Evolutionary conservation across 2,113 vertebrate species (phyloP).

Genomic region (Mastomys coucha): DNA sequence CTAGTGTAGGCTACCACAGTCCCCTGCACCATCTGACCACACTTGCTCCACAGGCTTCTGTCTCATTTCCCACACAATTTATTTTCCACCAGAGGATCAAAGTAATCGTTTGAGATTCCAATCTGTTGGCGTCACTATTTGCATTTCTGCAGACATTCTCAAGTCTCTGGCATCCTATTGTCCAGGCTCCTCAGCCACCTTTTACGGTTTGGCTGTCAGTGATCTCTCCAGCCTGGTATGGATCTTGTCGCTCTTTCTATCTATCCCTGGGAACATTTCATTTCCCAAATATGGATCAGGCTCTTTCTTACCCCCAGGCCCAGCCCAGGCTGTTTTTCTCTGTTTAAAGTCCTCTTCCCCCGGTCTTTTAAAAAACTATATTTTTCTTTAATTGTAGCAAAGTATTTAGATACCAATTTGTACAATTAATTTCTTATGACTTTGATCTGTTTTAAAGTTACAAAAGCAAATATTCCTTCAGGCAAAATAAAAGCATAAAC

Average conservation of each 20-base stretch:
- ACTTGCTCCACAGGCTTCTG: background rate
- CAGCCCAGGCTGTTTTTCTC: background rate
- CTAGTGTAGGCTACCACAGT: background rate
- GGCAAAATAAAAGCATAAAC: background rate
- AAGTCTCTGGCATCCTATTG: background rate
- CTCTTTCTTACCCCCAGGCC: background rate
- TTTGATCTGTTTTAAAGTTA: background rate
- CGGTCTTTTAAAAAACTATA: background rate
- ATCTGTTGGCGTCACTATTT: conserved; percentile 6
- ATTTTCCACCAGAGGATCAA: conserved; percentile 31
- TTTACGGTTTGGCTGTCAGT: background rate
- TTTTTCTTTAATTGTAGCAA: background rate
- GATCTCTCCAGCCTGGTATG: background rate
- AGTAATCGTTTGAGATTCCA: conserved; percentile 6
- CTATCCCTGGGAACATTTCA: background rate
- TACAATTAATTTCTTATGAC: background rate
- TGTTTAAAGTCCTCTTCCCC: background rate
- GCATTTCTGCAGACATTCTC: background rate
- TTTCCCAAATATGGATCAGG: background rate
- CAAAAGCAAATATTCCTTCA: background rate
- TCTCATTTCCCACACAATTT: background rate
- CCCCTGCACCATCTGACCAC: background rate
- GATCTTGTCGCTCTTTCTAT: background rate
- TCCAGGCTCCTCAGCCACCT: background rate
- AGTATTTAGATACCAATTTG: background rate